These are phyloP conservation scores for Teleogryllus oceanicus DNA, from an alignment of 2,888 invertebrate species.

Conservation along the genomic window DNA sequence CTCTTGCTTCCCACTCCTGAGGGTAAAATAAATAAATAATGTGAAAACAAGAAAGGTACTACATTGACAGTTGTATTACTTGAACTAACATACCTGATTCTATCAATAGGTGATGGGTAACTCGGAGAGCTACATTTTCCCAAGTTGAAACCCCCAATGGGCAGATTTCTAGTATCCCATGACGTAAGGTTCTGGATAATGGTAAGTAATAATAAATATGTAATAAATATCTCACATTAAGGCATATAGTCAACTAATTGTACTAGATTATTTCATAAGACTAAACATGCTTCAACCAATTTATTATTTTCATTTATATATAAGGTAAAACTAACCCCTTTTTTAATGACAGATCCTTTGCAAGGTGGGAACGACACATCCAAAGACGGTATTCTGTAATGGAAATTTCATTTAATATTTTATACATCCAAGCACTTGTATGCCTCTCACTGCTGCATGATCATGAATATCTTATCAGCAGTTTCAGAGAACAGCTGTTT, in stretches of 20 bases:
- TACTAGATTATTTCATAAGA: no score
- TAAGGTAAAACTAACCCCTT: slow-evolving; percentile 24
- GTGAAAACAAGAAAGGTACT: not conserved
- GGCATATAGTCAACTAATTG: no score
- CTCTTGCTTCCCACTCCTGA: slow-evolving; percentile 30
- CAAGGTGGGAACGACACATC: slow-evolving; percentile 28
- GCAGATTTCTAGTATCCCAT: not conserved
- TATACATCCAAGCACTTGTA: not conserved
- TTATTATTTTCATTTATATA: no score
- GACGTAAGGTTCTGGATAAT: not conserved
- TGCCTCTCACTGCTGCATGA: not conserved
- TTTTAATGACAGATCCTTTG: not conserved
- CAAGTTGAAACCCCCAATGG: not conserved
- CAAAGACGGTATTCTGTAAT: slow-evolving; percentile 27
- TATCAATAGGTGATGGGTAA: slow-evolving; percentile 31
- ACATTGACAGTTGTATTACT: not conserved
- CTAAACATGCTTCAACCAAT: no score
- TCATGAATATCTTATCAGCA: not conserved
- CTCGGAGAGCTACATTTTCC: slow-evolving; percentile 26
- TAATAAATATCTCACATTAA: not conserved
- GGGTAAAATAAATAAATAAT: not conserved
- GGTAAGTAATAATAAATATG: not conserved
- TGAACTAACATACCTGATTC: slow-evolving; percentile 22
- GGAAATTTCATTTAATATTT: not conserved
- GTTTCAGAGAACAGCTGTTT: not conserved